Base-by-base conservation (phyloP, 2,888 invertebrate species). In the Calameuta pallipes region DNA sequence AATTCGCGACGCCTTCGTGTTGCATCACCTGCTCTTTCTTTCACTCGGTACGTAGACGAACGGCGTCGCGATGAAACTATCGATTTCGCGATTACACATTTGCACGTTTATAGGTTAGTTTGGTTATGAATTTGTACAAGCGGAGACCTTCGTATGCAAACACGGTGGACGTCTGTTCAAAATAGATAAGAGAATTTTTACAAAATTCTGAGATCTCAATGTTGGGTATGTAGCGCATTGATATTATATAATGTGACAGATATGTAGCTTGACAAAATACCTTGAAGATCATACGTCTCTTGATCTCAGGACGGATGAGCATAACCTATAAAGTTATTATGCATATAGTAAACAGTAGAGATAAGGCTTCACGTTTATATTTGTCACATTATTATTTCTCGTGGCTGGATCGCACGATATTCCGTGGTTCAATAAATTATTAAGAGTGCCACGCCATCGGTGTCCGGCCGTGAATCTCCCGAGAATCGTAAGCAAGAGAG, bases 381-480 rank as follows among this genome's bases (percentile, higher is more conserved):
- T 56, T 56, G 56, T 56, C 56, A 56, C 56, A 56, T 56, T 56
- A 56, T 23, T 56, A 56, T 6, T 56, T 9, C 56, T 56, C 56
- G 56, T 56, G 23, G 56, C 2, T 56, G 56, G 56, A 9, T 56
- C 56, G 56, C 56, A 56, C 56, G 56, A 56, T 56, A 56, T 56
- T 56, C 56, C 56, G 56, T 23, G 56, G 56, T 23, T 56, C 56
- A 23, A 56, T 56, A 41, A 74, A 74, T 74, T 74, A 74, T 74
- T 74, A 30, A 41, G 37, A 74, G 34, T 23, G 37, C 35, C 71
- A 33, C 31, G 31, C 71, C 33, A 71, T 13, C 34, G 33, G 31
- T 30, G 71, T 34, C 71, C 33, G 1, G 71, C 31, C 34, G 37
- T 35, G 74, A 74, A 74, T 74, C 74, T 74, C 74, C 34, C 74